phyloP scores from a whole-genome alignment of 2,797 vertebrate genomes.

The Coendou prehensilis region DNA sequence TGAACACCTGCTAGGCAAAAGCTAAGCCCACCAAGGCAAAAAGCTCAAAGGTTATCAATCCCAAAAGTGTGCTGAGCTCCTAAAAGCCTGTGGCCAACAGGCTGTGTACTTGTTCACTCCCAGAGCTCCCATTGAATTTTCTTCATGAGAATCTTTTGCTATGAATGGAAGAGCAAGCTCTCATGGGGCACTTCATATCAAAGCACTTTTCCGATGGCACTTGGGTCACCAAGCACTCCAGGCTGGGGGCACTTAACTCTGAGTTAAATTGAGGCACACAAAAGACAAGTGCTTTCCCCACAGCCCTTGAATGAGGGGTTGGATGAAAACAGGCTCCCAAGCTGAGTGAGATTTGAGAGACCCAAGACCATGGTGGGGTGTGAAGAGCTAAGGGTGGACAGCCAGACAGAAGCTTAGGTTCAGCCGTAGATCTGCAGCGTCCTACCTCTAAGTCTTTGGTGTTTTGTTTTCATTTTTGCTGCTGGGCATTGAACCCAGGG shows the following conservation, averaged over 20 bases:
- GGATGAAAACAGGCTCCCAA: neutral
- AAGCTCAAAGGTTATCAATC: neutral
- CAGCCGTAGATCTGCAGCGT: too few species aligned
- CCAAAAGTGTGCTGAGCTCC: neutral
- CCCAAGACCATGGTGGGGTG: rapidly evolving
- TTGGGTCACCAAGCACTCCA: conserved; percentile 2
- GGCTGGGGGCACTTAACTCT: neutral
- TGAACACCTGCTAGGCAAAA: conserved; percentile 17
- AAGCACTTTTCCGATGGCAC: conserved; percentile 50
- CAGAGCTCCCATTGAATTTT: neutral
- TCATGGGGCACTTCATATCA: conserved; percentile 43
- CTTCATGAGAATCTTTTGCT: conserved; percentile 6
- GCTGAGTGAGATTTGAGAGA: neutral
- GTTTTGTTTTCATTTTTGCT: neutral
- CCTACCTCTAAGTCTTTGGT: neutral
- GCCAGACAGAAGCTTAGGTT: neutral
- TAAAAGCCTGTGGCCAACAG: neutral
- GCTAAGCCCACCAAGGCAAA: neutral
- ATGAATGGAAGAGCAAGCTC: conserved; percentile 62
- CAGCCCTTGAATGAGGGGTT: neutral
- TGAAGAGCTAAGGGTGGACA: rapidly evolving
- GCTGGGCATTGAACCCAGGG: neutral
- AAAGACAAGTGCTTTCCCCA: conserved; percentile 17
- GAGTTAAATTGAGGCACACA: conserved; percentile 46
- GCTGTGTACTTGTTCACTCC: neutral